These are phyloP conservation scores for Argynnis bischoffii DNA, from an alignment of 2,888 invertebrate genomes.

Conservation along the genomic window DNA sequence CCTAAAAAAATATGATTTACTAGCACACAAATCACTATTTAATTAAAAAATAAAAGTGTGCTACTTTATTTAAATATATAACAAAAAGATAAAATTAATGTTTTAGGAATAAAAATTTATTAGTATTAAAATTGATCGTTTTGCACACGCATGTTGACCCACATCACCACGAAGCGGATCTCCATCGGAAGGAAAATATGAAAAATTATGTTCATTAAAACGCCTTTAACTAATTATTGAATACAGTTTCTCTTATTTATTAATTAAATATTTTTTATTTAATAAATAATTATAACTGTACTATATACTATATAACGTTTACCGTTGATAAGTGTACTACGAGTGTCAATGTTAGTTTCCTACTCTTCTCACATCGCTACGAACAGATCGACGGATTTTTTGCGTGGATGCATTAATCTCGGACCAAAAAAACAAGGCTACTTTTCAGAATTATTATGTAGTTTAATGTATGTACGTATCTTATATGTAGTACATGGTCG, in stretches of 20 bases:
- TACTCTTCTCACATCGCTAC: too few species aligned
- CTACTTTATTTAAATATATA: too few species aligned
- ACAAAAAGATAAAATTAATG: not conserved
- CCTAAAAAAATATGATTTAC: too few species aligned
- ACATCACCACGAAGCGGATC: slow-evolving; percentile 56
- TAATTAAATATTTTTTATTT: not conserved
- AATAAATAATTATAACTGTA: not conserved
- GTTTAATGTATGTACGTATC: too few species aligned
- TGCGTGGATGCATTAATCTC: too few species aligned
- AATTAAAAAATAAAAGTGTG: not conserved
- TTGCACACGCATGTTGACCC: slow-evolving; percentile 47
- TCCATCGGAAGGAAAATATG: slow-evolving; percentile 42
- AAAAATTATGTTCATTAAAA: slow-evolving; percentile 24
- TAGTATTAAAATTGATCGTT: slow-evolving; percentile 19
- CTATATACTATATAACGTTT: too few species aligned
- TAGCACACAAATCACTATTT: not conserved
- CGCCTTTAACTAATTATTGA: slow-evolving; percentile 15
- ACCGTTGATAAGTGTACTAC: too few species aligned
- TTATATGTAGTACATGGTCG: too few species aligned
- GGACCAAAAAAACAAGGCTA: too few species aligned
- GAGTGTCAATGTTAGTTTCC: too few species aligned
- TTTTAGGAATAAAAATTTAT: slow-evolving; percentile 3
- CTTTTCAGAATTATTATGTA: too few species aligned
- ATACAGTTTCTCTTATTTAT: slow-evolving; percentile 1
- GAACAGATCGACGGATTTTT: too few species aligned